Percentiles rank a stretch among this genome's conserved stretches.
Evolutionary conservation across 2,113 vertebrate genomes (phyloP).

Genomic region (Athene cunicularia): DNA sequence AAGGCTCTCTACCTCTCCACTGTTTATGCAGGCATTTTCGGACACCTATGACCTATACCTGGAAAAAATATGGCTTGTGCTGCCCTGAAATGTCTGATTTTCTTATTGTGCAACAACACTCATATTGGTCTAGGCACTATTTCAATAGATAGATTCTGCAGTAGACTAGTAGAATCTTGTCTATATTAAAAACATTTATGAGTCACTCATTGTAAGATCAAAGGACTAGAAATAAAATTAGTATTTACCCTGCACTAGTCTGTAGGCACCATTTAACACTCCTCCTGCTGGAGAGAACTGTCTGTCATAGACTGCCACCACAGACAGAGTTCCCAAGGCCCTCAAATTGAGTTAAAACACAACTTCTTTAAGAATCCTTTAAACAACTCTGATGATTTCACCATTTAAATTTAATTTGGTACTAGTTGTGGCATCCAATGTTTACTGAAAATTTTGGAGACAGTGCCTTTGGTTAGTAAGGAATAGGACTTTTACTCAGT

Average conservation of each 20-base stretch:
- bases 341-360: neutral
- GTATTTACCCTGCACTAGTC: neutral
- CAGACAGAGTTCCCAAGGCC: neutral
- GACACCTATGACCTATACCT: neutral
- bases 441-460: neutral
- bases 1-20: neutral
- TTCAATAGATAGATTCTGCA: neutral
- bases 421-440: neutral
- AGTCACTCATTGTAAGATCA: neutral
- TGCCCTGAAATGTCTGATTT: neutral
- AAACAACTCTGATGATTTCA: neutral
- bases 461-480: neutral
- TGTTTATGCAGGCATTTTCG: neutral
- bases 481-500: neutral
- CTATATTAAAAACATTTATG: neutral
- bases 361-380: neutral
- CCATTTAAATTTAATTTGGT: neutral
- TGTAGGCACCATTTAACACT: neutral
- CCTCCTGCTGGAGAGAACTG: neutral
- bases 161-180: neutral
- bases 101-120: neutral
- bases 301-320: neutral
- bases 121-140: neutral
- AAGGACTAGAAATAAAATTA: neutral
- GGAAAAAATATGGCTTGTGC: neutral